Evolutionary conservation across 2,113 vertebrate genomes (phyloP), one percentile per base, ranked within the genome.

Genomic region (Pelobates fuscus): DNA sequence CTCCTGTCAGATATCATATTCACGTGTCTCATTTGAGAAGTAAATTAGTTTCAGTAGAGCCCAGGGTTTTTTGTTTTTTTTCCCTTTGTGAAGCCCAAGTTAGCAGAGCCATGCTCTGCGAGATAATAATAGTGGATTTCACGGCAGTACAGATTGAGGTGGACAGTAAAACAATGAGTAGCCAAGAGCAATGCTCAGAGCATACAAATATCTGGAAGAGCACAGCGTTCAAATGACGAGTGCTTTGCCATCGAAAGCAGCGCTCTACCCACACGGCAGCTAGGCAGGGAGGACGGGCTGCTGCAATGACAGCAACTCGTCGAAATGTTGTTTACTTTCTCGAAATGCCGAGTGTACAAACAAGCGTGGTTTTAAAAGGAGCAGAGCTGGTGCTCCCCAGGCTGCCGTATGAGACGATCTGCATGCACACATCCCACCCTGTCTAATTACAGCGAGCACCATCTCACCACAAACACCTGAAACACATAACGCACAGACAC

Each of bases 21-120:
- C 70, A 63, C 60, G n/a, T 25, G 59, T 29, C 69, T 71, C 57
- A 61, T 61, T 20, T 44, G 11, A 60, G 21, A 71, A 29, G 69
- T 60, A 70, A 70, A 70, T 70, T 15, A 49, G 57, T 49, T 30
- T 27, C 23, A 23, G 27, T 44, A 2, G 11, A 21, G 57, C 69
- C 69, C 32, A 2, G 41, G 58, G 41, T 23, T 52, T 1, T 21
- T 54, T 25, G 1, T 5, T 57, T 6, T 23, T 57, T 23, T 21
- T 57, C 12, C 54, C 20, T 10, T 10, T 32, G 30, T 32, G 30
- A 4, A 4, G 30, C 30, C 30, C n/a, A n/a, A 10, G 30, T 32
- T 32, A 32, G 30, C 30, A 32, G 30, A 32, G 30, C 30, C 30
- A 32, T 10, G 11, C 15, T 15, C 21, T 18, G 4, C 2, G 23